Evolutionary conservation across 2,888 invertebrate species (phyloP).

Genomic region (Plebejus anna): DNA sequence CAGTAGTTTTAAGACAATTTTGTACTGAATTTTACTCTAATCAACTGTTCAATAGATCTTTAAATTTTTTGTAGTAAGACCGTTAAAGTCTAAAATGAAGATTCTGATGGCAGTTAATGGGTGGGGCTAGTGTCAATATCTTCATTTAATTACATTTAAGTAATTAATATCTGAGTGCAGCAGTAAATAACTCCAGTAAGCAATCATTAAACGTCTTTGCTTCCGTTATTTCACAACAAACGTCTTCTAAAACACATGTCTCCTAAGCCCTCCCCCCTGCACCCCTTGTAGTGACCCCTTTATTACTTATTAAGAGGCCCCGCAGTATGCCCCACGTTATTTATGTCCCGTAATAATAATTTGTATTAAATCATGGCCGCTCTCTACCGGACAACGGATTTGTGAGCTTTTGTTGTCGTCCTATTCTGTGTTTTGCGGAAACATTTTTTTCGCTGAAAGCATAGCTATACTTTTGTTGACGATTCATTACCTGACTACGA

Average conservation of each 20-base stretch:
- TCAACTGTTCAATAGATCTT: no score
- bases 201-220: background rate
- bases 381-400: conserved; percentile 74
- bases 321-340: conserved; percentile 67
- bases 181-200: background rate
- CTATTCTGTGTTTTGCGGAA: conserved; percentile 51
- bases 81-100: no score
- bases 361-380: conserved; percentile 78
- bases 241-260: conserved; percentile 53
- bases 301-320: conserved; percentile 78
- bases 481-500: background rate
- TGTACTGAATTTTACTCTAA: no score
- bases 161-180: no score
- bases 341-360: conserved; percentile 80
- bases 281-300: conserved; percentile 72
- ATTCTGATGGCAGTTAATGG: no score
- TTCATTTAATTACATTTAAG: no score
- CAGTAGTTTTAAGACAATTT: no score
- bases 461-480: background rate
- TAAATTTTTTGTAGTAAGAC: no score
- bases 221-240: background rate
- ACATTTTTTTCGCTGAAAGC: conserved; percentile 23
- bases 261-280: conserved; percentile 60
- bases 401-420: conserved; percentile 74
- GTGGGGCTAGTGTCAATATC: no score